Base-by-base conservation (phyloP, 1,140 invertebrate species). In the Phenacoccus solenopsis region DNA sequence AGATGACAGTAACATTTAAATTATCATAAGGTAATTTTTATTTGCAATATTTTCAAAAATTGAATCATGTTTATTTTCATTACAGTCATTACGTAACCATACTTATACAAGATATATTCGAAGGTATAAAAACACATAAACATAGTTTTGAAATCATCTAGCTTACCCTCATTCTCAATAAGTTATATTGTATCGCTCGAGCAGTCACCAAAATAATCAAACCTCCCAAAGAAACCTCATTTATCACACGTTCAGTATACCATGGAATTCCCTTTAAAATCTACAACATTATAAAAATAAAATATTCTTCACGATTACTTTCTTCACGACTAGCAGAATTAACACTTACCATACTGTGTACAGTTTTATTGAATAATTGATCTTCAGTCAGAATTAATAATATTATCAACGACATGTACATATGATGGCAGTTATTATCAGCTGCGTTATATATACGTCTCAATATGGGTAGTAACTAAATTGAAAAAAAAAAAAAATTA, bases 371-470 rank as follows among this genome's bases (percentile, higher is more conserved):
- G 76, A 98, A 98, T 5, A 87, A 82, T 73, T 97, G 93, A 80
- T 99, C 96, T 82, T 99, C 98, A 69, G 93, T 98, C 2, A 99
- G 81, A 75, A 99, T 97, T 7, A 99, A 84, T 22, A 99, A 80
- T 21, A 99, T 94, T 70, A 99, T 99, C 1, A 99, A 84, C 0
- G 95, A 95, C 94, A 99, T 98, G 79, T 99, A 99, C 75, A 98
- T 96, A 78, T 98, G 96, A 83, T 99, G 96, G 0, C 94, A 97
- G 72, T 89, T 93, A 77, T 88, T 91, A 69, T 92, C 90, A 12
- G 90, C 88, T 0, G 91, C 91, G 79, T 94, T 86, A 79, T 98
- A 98, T 49, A 99, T 81, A 49, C 96, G 94, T 81, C 91, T 88
- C 49, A 98, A 81, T 75, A 98, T 90, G 3, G 96, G 97, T 74